Conservation (phyloP, 2,113 vertebrate species). For the Emberiza fucata region DNA sequence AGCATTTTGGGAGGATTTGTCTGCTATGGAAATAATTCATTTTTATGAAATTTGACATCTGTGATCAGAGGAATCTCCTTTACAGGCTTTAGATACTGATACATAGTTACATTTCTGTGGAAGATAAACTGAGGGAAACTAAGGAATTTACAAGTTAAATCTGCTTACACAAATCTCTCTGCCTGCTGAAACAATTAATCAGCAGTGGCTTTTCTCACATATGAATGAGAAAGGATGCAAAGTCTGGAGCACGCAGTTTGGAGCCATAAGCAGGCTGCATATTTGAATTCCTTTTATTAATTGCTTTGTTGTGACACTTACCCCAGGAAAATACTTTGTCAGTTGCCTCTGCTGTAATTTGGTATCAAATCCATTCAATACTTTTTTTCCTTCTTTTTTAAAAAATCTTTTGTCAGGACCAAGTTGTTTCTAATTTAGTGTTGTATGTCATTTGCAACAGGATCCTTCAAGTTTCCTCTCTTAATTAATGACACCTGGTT, state of each 20-base stretch:
- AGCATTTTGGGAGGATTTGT: background rate
- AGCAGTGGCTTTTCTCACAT: background rate
- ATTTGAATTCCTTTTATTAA: conserved; percentile 61
- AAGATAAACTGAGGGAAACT: background rate
- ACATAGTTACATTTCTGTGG: background rate
- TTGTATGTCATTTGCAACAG: conserved; percentile 63
- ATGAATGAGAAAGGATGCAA: background rate
- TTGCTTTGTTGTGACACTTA: conserved; percentile 62
- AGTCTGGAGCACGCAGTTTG: background rate
- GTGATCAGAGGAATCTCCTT: background rate
- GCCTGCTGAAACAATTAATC: background rate
- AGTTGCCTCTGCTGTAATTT: conserved; percentile 44
- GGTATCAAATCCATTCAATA: background rate
- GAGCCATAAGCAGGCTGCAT: background rate
- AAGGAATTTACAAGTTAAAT: background rate
- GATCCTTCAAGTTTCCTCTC: conserved; percentile 61
- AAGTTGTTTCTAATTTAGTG: conserved; percentile 73
- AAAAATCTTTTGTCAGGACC: conserved; percentile 39
- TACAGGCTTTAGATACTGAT: background rate
- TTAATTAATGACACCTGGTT: conserved; percentile 68
- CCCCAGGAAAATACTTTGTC: conserved; percentile 53
- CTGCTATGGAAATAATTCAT: background rate
- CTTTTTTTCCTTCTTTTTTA: background rate
- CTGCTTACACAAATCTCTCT: background rate
- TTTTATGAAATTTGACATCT: background rate